phyloP scores from a whole-genome alignment of 2,888 invertebrate genomes.

The Drosophila diplacantha region DNA sequence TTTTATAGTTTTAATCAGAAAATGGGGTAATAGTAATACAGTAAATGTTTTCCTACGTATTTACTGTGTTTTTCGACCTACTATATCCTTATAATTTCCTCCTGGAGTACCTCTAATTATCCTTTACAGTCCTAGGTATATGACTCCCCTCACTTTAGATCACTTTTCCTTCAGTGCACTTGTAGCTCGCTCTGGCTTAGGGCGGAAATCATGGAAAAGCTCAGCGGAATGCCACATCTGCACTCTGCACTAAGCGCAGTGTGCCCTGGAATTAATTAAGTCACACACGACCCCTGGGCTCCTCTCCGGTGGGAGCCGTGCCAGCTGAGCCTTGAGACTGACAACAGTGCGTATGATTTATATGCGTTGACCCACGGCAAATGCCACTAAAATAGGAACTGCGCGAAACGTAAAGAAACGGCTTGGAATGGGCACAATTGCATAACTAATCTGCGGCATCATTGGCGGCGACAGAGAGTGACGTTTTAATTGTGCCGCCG shows the following conservation, averaged over 20 bases:
- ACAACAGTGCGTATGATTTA: constrained; percentile 69
- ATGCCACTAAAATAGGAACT: constrained; percentile 48
- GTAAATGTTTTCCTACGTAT: too few relatives aligned
- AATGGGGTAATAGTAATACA: background rate
- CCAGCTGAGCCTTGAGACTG: constrained; percentile 41
- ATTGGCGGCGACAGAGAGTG: constrained; percentile 48
- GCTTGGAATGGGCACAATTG: constrained; percentile 38
- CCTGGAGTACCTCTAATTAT: too few relatives aligned
- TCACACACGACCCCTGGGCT: constrained; percentile 39
- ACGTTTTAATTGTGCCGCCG: constrained; percentile 65
- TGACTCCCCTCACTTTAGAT: too few relatives aligned
- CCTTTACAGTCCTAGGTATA: background rate
- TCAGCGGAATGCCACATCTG: constrained; percentile 4
- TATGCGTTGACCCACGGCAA: constrained; percentile 46
- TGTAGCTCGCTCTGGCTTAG: background rate
- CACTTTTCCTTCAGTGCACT: background rate
- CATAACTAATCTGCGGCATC: constrained; percentile 50
- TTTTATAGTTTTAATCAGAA: background rate
- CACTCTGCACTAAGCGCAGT: constrained; percentile 6
- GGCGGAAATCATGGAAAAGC: constrained; percentile 17
- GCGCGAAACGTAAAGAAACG: constrained; percentile 12
- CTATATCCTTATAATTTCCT: background rate
- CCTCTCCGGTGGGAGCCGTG: constrained; percentile 44
- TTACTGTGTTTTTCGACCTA: background rate
- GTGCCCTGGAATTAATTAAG: constrained; percentile 57